These are phyloP conservation scores for Xanthia icteritia DNA, from an alignment of 2,888 invertebrate genomes.

Conservation along the genomic window DNA sequence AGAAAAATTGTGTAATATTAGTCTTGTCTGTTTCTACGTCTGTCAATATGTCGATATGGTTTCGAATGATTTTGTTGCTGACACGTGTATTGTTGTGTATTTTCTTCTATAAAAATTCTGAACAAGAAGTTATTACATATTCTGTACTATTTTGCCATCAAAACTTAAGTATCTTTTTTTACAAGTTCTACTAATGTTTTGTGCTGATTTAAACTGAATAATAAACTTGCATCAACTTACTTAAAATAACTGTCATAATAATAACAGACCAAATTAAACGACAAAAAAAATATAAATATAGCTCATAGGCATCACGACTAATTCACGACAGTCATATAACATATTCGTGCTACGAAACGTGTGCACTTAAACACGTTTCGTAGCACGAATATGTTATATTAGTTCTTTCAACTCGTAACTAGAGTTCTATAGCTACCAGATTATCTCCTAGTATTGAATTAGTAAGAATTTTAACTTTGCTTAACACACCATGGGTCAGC, in stretches of 20 bases:
- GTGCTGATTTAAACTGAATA: too few species aligned
- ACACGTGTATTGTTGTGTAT: not conserved
- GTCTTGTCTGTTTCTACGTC: slow-evolving; percentile 21
- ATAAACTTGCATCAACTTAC: not conserved
- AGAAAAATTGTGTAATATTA: slow-evolving; percentile 45
- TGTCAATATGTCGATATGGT: slow-evolving; percentile 24
- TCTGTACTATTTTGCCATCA: not conserved
- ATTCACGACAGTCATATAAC: not conserved
- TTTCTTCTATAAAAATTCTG: not conserved
- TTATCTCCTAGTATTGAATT: not conserved
- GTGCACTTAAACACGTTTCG: slow-evolving; percentile 9
- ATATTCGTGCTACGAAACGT: too few species aligned
- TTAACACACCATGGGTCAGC: not conserved
- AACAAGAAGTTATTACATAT: not conserved
- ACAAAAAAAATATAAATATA: not conserved
- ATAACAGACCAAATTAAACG: not conserved
- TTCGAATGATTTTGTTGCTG: slow-evolving; percentile 7
- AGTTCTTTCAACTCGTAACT: slow-evolving; percentile 20
- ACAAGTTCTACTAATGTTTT: not conserved
- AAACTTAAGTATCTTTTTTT: not conserved
- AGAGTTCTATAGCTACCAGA: not conserved
- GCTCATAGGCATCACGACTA: not conserved
- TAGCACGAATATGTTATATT: slow-evolving; percentile 1
- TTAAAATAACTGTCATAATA: not conserved
- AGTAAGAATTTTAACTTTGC: not conserved